Conservation (phyloP, 2,888 invertebrate species). For the Tipula lateralis region DNA sequence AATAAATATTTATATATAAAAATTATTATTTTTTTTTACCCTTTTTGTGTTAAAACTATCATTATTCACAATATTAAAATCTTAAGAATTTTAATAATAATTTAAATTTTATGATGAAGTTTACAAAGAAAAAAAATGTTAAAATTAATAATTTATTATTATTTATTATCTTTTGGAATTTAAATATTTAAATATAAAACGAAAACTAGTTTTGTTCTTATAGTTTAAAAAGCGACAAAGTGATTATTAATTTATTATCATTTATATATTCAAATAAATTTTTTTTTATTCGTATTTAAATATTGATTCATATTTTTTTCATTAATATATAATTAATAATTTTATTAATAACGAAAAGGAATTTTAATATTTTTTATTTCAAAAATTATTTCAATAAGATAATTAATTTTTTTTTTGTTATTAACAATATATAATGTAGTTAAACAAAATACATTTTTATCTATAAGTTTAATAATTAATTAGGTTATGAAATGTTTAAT, state of each 20-base stretch:
- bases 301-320: neutral
- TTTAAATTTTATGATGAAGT: slow-evolving; percentile 6
- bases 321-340: neutral
- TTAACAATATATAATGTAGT: neutral
- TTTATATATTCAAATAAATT: neutral
- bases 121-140: neutral
- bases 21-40: neutral
- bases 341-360: neutral
- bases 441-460: neutral
- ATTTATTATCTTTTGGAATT: neutral
- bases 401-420: neutral
- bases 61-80: slow-evolving; percentile 19
- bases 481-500: neutral
- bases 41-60: neutral
- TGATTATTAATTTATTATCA: neutral
- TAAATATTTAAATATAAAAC: neutral
- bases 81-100: neutral
- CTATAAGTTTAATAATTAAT: neutral
- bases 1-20: neutral
- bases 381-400: neutral
- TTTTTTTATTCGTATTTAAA: neutral
- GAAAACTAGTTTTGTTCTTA: neutral
- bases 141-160: neutral
- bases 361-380: neutral
- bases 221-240: neutral